These are phyloP conservation scores for Lasioglossum zephyrum DNA, from an alignment of 2,888 invertebrate genomes.

Conservation along the genomic window DNA sequence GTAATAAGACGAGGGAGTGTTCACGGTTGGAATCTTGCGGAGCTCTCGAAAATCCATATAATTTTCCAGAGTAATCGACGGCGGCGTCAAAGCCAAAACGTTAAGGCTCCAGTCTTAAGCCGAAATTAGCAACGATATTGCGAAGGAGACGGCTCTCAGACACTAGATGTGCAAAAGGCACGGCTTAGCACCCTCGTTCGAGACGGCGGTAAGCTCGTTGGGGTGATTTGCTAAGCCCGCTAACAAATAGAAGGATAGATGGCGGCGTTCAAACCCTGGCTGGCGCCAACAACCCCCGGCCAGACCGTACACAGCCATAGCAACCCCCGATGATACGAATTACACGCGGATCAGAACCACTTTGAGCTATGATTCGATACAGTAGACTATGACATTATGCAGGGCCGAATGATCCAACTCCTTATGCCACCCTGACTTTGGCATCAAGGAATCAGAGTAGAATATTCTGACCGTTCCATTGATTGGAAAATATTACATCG, in stretches of 20 bases:
- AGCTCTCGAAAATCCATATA: not conserved
- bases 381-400: conserved; percentile 73
- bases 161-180: conserved; percentile 71
- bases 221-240: conserved; percentile 84
- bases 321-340: conserved; percentile 73
- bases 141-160: conserved; percentile 49
- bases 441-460: conserved; percentile 23
- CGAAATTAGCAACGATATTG: conserved; percentile 67
- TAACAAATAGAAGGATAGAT: conserved; percentile 84
- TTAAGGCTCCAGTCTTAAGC: conserved; percentile 31
- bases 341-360: conserved; percentile 81
- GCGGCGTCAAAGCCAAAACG: not conserved
- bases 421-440: conserved; percentile 36
- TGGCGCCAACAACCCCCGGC: conserved; percentile 55
- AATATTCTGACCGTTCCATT: conserved; percentile 12
- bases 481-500: not conserved
- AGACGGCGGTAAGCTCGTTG: conserved; percentile 82
- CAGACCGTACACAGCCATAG: conserved; percentile 53
- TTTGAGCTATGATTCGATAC: conserved; percentile 81
- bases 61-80: conserved; percentile 8
- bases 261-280: conserved; percentile 79
- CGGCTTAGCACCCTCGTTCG: conserved; percentile 81
- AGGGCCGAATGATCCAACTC: conserved; percentile 31
- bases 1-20: not conserved
- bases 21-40: not conserved